Conservation (phyloP, 2,797 vertebrate species). For the Coracias cyanogaster region DNA sequence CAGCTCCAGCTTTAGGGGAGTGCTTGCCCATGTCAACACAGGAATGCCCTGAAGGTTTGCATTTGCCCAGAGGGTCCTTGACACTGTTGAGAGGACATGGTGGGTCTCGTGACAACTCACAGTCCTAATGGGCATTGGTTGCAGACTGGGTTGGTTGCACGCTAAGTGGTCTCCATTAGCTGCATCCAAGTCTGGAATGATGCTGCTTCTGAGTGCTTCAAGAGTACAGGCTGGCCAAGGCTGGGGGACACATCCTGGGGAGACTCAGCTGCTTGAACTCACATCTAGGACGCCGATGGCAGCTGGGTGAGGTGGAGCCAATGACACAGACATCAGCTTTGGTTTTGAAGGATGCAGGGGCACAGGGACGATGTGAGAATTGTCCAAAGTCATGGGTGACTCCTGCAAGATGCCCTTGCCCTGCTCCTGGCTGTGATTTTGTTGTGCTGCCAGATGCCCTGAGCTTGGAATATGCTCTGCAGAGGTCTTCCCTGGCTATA, state of each 20-base stretch:
- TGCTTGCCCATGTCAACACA: fast-evolving
- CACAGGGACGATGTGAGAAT: neutral
- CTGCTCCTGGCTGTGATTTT: neutral
- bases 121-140: neutral
- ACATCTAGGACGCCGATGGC: neutral
- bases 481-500: neutral
- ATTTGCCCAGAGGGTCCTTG: neutral
- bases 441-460: neutral
- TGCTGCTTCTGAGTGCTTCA: neutral
- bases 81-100: neutral
- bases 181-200: neutral
- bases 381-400: neutral
- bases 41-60: neutral
- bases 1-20: neutral
- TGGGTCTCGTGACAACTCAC: neutral
- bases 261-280: neutral
- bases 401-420: neutral
- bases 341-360: neutral
- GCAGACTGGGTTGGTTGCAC: neutral
- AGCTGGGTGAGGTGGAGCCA: neutral
- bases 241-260: neutral
- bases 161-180: fast-evolving
- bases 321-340: fast-evolving
- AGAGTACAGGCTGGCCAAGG: neutral
- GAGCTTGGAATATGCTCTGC: fast-evolving